A percentile compares a stretch with the other conserved stretches of the same genome.
Evolutionary conservation across 2,113 vertebrate species (phyloP).

Genomic region (Ginglymostoma cirratum): DNA sequence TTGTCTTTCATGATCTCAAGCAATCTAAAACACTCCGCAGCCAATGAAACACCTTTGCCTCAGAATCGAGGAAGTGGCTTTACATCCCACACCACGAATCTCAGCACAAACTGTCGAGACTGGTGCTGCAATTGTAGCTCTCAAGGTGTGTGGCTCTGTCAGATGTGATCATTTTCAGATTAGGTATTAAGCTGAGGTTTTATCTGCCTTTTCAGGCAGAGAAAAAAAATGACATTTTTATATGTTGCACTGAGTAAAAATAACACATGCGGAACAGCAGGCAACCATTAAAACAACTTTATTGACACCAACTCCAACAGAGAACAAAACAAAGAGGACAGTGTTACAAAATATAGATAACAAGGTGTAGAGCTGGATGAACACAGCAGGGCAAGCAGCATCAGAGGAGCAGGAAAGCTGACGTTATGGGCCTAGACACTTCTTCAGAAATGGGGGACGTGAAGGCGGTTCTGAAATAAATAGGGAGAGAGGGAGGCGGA

Average conservation of each 20-base stretch:
- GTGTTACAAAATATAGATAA: background rate
- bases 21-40: background rate
- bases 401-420: too few relatives aligned
- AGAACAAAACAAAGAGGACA: background rate
- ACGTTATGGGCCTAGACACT: too few relatives aligned
- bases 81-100: background rate
- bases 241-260: too few relatives aligned
- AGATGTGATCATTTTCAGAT: background rate
- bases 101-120: background rate
- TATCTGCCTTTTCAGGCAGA: background rate
- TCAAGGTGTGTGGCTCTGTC: background rate
- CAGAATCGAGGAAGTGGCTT: background rate
- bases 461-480: too few relatives aligned
- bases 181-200: background rate
- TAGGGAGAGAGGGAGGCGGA: too few relatives aligned
- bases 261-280: too few relatives aligned
- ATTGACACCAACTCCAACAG: background rate
- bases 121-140: background rate
- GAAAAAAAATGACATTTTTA: background rate
- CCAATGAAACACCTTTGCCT: background rate
- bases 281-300: too few relatives aligned
- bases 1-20: background rate
- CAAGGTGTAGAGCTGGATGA: too few relatives aligned
- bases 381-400: too few relatives aligned
- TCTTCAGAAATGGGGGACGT: too few relatives aligned